Base-by-base conservation (phyloP, 2,797 vertebrate genomes). In the Pitangus sulphuratus region DNA sequence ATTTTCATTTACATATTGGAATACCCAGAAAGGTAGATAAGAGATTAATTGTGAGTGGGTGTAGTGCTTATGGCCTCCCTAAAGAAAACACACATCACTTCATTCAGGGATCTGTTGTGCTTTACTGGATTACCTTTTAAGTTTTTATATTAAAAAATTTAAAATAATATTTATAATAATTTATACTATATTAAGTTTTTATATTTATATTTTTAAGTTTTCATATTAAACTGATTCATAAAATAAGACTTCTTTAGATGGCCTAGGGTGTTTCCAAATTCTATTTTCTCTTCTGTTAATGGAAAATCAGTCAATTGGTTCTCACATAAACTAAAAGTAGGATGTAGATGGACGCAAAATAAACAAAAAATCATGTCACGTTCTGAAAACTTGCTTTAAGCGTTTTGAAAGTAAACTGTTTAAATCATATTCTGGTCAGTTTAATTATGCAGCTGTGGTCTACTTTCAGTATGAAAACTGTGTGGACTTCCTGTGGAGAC, bases 401-500 rank as follows among this genome's bases (percentile, higher is more conserved):
- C 25, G 6, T 89, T 86, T 20, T 62, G 51, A 65, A 87, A 84
- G 39, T 20, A 69, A 80, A 56, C 19, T 58, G 6, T 84, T 75
- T 37, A 74, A 84, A 47, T 91, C 12, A 14, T 4, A 26, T 83
- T 87, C 37, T 76, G 24, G 44, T 50, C 47, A 37, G 9, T 88
- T 91, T 57, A 33, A n/a, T 84, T 79, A 83, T 62, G 31, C 35
- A 50, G 14, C n/a, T 88, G 18, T 93, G 48, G 8, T 91, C 47
- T 95, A 21, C 60, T 92, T 96, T 42, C 95, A 99, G 99, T 99
- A 98, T 90, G 98, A 97, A 96, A 98, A 99, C 95, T 98, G 93
- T 71, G 98, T 97, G 31, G 90, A 97, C 31, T 99, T 99, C 96
- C 98, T 99, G 54, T 99, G 99, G 99, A 98, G 99, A 39, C 96